Evolutionary conservation across 2,888 invertebrate genomes (phyloP), one percentile per base, ranked within the genome.

Genomic region (Encarsia formosa): DNA sequence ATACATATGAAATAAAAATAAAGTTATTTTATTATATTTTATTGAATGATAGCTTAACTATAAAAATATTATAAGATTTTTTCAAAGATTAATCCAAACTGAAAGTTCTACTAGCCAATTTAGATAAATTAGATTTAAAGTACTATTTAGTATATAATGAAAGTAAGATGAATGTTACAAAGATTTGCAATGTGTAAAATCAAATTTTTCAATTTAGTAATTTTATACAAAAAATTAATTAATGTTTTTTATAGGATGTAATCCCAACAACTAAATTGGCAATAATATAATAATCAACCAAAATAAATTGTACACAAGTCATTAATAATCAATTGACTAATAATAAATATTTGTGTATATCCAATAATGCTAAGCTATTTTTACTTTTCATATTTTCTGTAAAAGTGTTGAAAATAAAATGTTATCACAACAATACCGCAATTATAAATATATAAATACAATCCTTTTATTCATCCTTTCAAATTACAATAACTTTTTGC

Each of bases 281-380:
- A 11, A 40, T 35, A 15, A 22, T 18, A 40, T 8, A 29, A 38
- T 44, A 18, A 42, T 19, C 43, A 9, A 34, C 41, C 23, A 19
- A 40, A 56, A 51, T 39, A 55, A 37, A 42, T 40, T 61, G 62
- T 63, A 63, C 60, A 61, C 61, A 58, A 61, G 62, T 63, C 58
- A 52, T 61, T 62, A 58, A 51, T 59, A 45, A 55, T 23, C 42
- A 43, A 38, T 46, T 29, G 15, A 31, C 42, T 50, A 52, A 26
- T 43, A 45, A 47, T 47, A 46, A 48, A 34, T 56, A 44, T 57
- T 35, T 58, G 49, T 57, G 50, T 48, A 49, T 53, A 53, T 45
- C 32, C 31, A 43, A 23, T 20, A 37, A 41, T 45, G 37, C 34
- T 52, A 55, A 37, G 31, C 37, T 52, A 54, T 47, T 56, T 44